Base-by-base conservation (phyloP, 2,797 vertebrate genomes). In the Brotula barbata region DNA sequence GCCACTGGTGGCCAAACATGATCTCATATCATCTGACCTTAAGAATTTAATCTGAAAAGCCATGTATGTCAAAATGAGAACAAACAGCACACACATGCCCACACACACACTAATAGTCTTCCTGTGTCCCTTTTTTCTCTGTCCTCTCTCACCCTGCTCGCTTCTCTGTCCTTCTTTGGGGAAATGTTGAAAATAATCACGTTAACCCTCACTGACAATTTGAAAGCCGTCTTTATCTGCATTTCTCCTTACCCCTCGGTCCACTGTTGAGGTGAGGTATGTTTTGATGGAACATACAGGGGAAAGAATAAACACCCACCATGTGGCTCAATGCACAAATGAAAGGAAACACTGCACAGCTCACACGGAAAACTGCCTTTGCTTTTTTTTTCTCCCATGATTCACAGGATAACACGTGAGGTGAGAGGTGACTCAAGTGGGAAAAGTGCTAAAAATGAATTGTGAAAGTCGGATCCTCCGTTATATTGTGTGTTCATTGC, bases 151-250 rank as follows among this genome's bases (percentile, higher is more conserved):
- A 33, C 31, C 25, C 31, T 33, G 31, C 31, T 33, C 5, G 2
- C 31, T 33, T 2, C 31, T 33, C 31, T 33, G 31, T 33, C 31
- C 6, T 33, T 33, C 11, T 33, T 33, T 33, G 5, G 31, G 31
- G 31, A 33, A 33, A 33, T 33, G 31, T 33, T 9, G 11, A 33
- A 33, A 11, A 33, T 33, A 11, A 33, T 40, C 45, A 41, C 42
- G 37, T 42, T 42, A 11, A 16, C 10, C n/a, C 23, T 58, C 15
- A 25, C 4, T 49, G 14, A 46, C 28, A 59, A 49, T 51, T 57
- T 51, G 36, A 60, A 62, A 85, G 71, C 52, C 42, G 33, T 36
- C 54, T 74, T 67, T 61, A 70, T 80, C 57, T 64, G 11, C 46
- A 48, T 63, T 42, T 79, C 21, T 58, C 47, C 50, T 51, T 44